Conservation (phyloP, 2,888 invertebrate genomes). For the Arenicola marina region DNA sequence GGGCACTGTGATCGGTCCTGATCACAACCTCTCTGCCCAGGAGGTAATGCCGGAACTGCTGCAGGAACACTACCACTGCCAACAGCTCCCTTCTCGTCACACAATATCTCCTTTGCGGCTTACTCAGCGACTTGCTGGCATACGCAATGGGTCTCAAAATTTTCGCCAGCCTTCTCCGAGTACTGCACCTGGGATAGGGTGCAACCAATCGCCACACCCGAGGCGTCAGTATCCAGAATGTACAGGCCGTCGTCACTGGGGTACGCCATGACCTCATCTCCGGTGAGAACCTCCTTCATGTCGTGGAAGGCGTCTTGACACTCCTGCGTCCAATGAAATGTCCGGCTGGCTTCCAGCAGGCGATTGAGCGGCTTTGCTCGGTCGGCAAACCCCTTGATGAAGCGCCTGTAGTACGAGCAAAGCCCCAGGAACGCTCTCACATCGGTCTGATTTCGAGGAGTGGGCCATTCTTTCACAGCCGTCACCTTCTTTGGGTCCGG, state of each 20-base stretch:
- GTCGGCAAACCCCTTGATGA: slow-evolving; percentile 4
- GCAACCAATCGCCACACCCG: background rate
- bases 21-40: background rate
- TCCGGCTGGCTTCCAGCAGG: background rate
- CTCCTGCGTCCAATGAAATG: background rate
- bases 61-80: slow-evolving; percentile 2
- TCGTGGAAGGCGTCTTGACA: background rate
- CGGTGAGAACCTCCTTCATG: background rate
- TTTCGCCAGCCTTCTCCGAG: background rate
- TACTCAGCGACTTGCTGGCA: background rate
- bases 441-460: background rate
- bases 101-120: background rate
- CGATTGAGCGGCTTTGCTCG: slow-evolving; percentile 6
- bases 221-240: background rate
- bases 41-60: background rate
- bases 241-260: background rate
- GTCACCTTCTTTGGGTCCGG: slow-evolving; percentile 14
- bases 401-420: slow-evolving; percentile 9
- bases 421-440: slow-evolving; percentile 8
- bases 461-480: slow-evolving; percentile 13
- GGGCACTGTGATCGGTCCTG: background rate
- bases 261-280: background rate
- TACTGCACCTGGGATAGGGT: background rate
- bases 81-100: background rate
- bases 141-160: background rate